These are phyloP conservation scores for Turnix velox DNA, from an alignment of 2,113 vertebrate genomes.

Conservation along the genomic window DNA sequence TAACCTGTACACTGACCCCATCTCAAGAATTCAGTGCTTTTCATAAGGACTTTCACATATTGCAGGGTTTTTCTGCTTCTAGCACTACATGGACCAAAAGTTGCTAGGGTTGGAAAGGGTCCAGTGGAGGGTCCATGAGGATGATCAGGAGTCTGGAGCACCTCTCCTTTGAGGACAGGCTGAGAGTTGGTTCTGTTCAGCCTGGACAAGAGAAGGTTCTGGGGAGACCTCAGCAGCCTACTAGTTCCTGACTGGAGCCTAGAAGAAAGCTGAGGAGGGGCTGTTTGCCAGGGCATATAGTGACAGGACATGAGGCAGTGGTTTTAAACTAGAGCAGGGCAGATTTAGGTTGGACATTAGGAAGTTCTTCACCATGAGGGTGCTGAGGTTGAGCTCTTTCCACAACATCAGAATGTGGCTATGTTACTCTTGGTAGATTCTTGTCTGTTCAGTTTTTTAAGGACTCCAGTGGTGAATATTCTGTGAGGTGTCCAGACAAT, in stretches of 20 bases:
- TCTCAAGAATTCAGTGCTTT: neutral
- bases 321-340: neutral
- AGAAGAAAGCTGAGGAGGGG: neutral
- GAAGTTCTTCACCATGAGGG: neutral
- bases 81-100: neutral
- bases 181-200: neutral
- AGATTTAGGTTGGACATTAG: neutral
- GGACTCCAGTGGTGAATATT: neutral
- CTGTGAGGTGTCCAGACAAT: accelerated
- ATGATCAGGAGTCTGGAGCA: neutral
- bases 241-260: no score
- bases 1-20: neutral
- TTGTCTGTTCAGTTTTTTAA: neutral
- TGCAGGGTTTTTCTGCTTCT: neutral
- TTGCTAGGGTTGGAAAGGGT: neutral
- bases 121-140: neutral
- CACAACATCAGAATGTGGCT: accelerated
- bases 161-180: neutral
- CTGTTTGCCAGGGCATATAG: neutral
- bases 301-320: no score
- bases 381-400: neutral
- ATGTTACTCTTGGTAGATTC: neutral
- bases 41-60: neutral
- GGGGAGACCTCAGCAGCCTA: neutral
- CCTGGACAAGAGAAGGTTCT: neutral